Percentiles rank a stretch among this genome's conserved stretches.
Conservation (phyloP, 2,888 invertebrate genomes). For the Ennomos erosarius region DNA sequence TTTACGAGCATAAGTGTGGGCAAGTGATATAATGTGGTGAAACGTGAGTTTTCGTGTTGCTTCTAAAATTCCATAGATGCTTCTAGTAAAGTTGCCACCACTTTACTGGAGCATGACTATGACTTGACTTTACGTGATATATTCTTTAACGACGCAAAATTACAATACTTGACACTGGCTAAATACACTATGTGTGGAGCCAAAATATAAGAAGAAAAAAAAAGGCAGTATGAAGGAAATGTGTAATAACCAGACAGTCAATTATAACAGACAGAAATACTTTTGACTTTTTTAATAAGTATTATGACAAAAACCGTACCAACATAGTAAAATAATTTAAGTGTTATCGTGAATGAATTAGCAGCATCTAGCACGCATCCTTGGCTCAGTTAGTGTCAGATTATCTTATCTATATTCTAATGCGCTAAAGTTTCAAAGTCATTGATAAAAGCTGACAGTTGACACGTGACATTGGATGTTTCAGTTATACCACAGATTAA, state of each 20-base stretch:
- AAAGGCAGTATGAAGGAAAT: too few species aligned
- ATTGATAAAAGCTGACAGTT: slow-evolving; percentile 31
- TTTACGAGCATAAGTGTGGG: too few species aligned
- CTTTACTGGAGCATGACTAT: too few species aligned
- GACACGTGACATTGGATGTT: slow-evolving; percentile 25
- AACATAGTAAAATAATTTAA: not conserved
- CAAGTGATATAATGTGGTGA: too few species aligned
- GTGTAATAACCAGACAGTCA: not conserved
- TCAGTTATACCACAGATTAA: not conserved
- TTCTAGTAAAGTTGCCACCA: too few species aligned
- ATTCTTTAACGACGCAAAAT: too few species aligned
- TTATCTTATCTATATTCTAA: slow-evolving; percentile 27
- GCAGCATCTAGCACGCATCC: slow-evolving; percentile 15
- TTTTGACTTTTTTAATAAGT: not conserved
- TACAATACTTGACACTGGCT: too few species aligned
- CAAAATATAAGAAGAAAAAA: too few species aligned
- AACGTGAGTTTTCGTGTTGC: too few species aligned
- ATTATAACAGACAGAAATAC: not conserved
- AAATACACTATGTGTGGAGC: too few species aligned
- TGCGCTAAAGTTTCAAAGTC: slow-evolving; percentile 30
- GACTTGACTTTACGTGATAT: too few species aligned
- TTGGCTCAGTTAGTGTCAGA: slow-evolving; percentile 20
- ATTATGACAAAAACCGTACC: not conserved
- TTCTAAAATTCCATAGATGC: too few species aligned
- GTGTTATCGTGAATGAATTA: slow-evolving; percentile 23